These are phyloP conservation scores for Epinephelus lanceolatus DNA, from an alignment of 2,113 vertebrate species.

Conservation along the genomic window DNA sequence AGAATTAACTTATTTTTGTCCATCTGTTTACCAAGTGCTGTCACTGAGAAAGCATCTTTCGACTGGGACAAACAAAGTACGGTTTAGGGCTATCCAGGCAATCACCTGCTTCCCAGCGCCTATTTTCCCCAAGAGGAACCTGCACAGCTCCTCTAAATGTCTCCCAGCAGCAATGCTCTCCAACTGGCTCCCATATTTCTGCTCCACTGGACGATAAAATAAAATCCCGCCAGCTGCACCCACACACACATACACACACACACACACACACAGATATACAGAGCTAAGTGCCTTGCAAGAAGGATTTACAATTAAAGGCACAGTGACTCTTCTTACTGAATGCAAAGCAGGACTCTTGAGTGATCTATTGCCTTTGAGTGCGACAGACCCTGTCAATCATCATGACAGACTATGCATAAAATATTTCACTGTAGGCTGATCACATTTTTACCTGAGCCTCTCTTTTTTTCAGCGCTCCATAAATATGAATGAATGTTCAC, in stretches of 20 bases:
- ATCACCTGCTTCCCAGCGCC: constrained; percentile 72
- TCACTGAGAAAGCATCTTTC: constrained; percentile 28
- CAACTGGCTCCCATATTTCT: constrained; percentile 81
- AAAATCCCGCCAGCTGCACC: constrained; percentile 72
- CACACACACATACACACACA: constrained; percentile 4
- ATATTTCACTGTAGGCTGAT: constrained; percentile 40
- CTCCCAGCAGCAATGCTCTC: constrained; percentile 74
- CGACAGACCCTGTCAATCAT: constrained; percentile 54
- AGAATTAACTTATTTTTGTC: constrained; percentile 35
- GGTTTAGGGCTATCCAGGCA: constrained; percentile 63
- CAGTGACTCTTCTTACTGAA: constrained; percentile 52
- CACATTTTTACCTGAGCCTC: constrained; percentile 2
- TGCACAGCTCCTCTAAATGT: constrained; percentile 75
- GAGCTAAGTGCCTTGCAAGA: constrained; percentile 63
- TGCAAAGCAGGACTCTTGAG: constrained; percentile 60
- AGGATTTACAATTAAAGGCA: constrained; percentile 75
- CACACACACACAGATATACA: constrained; percentile 38
- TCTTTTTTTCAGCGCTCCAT: constrained; percentile 18
- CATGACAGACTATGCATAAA: constrained; percentile 29
- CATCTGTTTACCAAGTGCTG: constrained; percentile 38
- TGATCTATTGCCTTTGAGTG: constrained; percentile 60
- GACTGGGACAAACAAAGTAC: constrained; percentile 50
- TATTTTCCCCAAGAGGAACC: constrained; percentile 75
- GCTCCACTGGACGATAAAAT: constrained; percentile 83
- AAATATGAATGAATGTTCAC: constrained; percentile 37